Conservation (phyloP, 2,113 vertebrate genomes). For the Nothocercus nigrocapillus region DNA sequence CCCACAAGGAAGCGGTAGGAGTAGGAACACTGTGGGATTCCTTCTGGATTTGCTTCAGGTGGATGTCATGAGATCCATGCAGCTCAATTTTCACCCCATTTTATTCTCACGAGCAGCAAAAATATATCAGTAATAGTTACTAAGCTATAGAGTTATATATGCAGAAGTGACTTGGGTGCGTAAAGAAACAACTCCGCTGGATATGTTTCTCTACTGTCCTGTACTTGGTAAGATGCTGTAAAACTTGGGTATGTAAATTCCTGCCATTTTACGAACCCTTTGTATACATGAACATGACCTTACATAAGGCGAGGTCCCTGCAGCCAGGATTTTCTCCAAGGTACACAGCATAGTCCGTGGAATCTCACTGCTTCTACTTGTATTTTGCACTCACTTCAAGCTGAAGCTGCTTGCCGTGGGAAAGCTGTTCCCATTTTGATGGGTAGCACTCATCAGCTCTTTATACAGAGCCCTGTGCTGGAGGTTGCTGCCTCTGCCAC, state of each 20-base stretch:
- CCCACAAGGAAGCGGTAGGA: neutral
- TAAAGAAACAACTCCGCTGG: neutral
- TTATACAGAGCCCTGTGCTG: neutral
- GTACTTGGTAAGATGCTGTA: neutral
- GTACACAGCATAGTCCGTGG: fast-evolving
- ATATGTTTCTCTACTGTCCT: neutral
- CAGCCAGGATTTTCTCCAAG: neutral
- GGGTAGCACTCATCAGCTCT: neutral
- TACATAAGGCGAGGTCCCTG: neutral
- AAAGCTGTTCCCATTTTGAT: neutral
- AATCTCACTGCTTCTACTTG: neutral
- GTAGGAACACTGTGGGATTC: neutral
- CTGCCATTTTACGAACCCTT: neutral
- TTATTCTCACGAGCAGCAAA: neutral
- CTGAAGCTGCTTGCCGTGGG: neutral
- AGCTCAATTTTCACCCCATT: neutral
- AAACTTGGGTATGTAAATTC: neutral
- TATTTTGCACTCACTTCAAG: neutral
- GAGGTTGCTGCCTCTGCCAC: neutral
- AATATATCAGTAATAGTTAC: neutral
- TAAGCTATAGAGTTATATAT: neutral
- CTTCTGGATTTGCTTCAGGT: neutral
- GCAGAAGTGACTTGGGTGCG: neutral
- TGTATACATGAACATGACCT: neutral
- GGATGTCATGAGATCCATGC: neutral